Conservation (phyloP, 2,113 vertebrate genomes). For the Elephas maximus region DNA sequence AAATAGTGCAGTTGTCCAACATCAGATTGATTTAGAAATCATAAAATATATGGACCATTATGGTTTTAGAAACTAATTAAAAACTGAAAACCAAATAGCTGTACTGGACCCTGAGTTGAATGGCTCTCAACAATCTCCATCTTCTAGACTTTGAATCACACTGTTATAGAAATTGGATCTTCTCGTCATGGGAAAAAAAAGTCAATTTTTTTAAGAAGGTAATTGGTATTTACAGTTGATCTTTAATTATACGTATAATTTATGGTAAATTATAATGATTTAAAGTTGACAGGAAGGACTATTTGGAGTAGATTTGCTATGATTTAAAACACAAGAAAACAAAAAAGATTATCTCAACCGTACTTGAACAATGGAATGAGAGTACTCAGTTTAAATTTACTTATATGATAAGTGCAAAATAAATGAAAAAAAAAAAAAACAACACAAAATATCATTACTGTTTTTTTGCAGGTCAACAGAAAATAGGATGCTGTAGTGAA, state of each 20-base stretch:
- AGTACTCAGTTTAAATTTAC: background rate
- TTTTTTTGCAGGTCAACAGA: background rate
- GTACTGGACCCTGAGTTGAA: background rate
- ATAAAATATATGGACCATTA: background rate
- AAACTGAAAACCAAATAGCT: slow-evolving; percentile 29
- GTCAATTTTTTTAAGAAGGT: background rate
- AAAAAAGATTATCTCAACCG: background rate
- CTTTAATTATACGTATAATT: background rate
- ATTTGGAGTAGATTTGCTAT: slow-evolving; percentile 15
- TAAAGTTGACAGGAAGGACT: background rate
- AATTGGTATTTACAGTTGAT: slow-evolving; percentile 22
- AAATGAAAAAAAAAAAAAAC: background rate
- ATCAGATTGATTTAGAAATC: background rate
- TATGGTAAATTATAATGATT: background rate
- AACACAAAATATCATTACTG: background rate
- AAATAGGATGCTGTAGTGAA: background rate
- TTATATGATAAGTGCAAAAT: background rate
- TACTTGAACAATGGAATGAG: slow-evolving; percentile 8
- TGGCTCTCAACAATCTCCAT: background rate
- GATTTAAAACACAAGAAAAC: slow-evolving; percentile 27
- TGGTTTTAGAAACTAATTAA: slow-evolving; percentile 14
- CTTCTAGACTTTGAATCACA: background rate
- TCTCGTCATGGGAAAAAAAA: background rate
- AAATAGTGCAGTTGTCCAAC: background rate
- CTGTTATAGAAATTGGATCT: background rate